phyloP scores from a whole-genome alignment of 2,888 invertebrate species.

The Perizoma flavofasciatum region DNA sequence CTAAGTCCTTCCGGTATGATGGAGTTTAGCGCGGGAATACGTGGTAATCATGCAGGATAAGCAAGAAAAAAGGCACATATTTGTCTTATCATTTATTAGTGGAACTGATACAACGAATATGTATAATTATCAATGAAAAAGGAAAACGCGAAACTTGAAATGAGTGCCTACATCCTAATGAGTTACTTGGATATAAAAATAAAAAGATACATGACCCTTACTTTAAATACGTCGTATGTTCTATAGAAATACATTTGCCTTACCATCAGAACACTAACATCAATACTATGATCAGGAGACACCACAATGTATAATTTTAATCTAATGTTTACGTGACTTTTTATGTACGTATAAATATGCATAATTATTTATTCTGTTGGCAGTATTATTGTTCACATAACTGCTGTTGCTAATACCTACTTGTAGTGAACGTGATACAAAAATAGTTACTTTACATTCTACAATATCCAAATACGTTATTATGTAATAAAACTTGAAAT shows the following conservation, averaged over 20 bases:
- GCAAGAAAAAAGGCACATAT: conserved; percentile 79
- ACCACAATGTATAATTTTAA: conserved; percentile 38
- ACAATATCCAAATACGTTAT: conserved; percentile 14
- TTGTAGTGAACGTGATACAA: conserved; percentile 41
- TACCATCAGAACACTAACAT: conserved; percentile 39
- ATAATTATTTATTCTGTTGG: conserved; percentile 22
- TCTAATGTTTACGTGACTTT: conserved; percentile 30
- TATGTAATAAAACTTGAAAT: conserved; percentile 24
- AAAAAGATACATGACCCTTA: conserved; percentile 64
- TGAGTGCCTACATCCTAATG: conserved; percentile 55
- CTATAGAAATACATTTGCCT: conserved; percentile 48
- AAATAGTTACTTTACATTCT: conserved; percentile 33
- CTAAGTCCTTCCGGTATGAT: conserved; percentile 17
- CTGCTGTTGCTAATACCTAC: conserved; percentile 44
- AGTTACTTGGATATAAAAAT: conserved; percentile 74
- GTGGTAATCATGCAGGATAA: conserved; percentile 74
- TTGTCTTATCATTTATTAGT: conserved; percentile 78
- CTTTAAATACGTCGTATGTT: conserved; percentile 39
- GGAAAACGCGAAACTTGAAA: conserved; percentile 56
- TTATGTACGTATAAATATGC: conserved; percentile 16
- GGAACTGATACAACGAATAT: conserved; percentile 70
- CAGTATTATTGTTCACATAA: conserved; percentile 36
- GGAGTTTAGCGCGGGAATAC: conserved; percentile 42
- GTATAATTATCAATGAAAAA: conserved; percentile 52
- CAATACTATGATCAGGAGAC: conserved; percentile 44